These are phyloP conservation scores for Andrena trimmerana DNA, from an alignment of 2,888 invertebrate species.

Conservation along the genomic window DNA sequence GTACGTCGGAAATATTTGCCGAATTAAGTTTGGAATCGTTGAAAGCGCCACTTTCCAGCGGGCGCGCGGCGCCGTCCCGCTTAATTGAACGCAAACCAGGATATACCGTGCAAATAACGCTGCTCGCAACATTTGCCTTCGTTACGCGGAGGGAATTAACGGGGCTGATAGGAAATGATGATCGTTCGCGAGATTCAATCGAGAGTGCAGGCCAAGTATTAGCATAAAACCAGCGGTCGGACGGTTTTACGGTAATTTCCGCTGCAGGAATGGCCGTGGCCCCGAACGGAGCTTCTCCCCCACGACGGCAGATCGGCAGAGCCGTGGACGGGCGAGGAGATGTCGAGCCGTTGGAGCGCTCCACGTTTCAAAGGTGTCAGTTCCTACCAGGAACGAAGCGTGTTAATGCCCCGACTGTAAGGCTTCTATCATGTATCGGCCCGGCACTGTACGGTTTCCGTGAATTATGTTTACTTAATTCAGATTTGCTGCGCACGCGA, in stretches of 20 bases:
- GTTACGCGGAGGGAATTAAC: slow-evolving; percentile 45
- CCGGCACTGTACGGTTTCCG: slow-evolving; percentile 78
- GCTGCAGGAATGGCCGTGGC: neutral
- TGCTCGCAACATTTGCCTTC: slow-evolving; percentile 54
- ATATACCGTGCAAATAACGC: slow-evolving; percentile 45
- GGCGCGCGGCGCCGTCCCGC: neutral
- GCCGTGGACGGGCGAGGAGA: neutral
- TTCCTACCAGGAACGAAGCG: slow-evolving; percentile 44
- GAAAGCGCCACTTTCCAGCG: slow-evolving; percentile 24
- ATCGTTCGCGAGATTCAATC: slow-evolving; percentile 42
- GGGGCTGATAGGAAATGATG: slow-evolving; percentile 36
- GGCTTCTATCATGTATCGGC: slow-evolving; percentile 80
- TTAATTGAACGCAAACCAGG: slow-evolving; percentile 44
- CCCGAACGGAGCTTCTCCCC: neutral
- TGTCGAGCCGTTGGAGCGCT: neutral
- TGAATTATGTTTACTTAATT: slow-evolving; percentile 79
- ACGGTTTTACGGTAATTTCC: slow-evolving; percentile 11
- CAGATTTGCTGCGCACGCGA: slow-evolving; percentile 67
- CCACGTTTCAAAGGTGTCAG: slow-evolving; percentile 52
- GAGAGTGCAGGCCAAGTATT: slow-evolving; percentile 18
- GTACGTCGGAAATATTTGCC: slow-evolving; percentile 44
- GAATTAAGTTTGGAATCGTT: slow-evolving; percentile 37
- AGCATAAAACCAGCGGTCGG: slow-evolving; percentile 6
- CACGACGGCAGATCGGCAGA: neutral
- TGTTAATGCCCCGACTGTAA: slow-evolving; percentile 71